Evolutionary conservation across 2,888 invertebrate genomes (phyloP), one percentile per base, ranked within the genome.

Genomic region (Plutella xylostella): DNA sequence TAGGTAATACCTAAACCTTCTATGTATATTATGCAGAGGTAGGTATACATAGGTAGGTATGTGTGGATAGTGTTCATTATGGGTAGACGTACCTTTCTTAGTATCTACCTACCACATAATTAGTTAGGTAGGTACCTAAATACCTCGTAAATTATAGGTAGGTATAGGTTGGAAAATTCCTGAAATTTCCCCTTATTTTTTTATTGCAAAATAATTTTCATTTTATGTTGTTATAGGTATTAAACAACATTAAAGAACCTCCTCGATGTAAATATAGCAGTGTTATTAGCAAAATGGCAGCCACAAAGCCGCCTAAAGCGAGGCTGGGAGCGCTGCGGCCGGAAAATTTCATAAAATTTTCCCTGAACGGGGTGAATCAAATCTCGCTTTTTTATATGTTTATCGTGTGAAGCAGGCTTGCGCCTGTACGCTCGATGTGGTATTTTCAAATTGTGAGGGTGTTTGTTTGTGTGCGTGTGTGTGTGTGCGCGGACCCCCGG

Each of bases 301-400:
- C n/a, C n/a, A n/a, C n/a, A n/a, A n/a, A n/a, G n/a, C n/a, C n/a
- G n/a, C n/a, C n/a, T n/a, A n/a, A n/a, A n/a, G n/a, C n/a, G n/a
- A n/a, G n/a, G n/a, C n/a, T n/a, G n/a, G n/a, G n/a, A n/a, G n/a
- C n/a, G n/a, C n/a, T 4, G 28, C 57, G 56, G 61, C 58, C 63
- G 82, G 78, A 80, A 79, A 79, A 73, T 63, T 79, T 80, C 63
- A 56, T 61, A 51, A 57, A 80, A 78, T 82, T 82, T 79, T 82
- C 79, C 70, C 55, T 49, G 51, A 53, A 51, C 56, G 51, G 56
- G 53, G 56, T 49, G 58, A 31, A 12, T 35, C 49, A 48, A 55
- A 67, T 61, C 61, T 21, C 14, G 14, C 12, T 19, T 49, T 65
- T 68, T 70, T 56, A 53, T 54, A 54, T 25, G 30, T 54, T 50